phyloP scores from a whole-genome alignment of 1,140 invertebrate genomes.

The Scaptomyza graminum region DNA sequence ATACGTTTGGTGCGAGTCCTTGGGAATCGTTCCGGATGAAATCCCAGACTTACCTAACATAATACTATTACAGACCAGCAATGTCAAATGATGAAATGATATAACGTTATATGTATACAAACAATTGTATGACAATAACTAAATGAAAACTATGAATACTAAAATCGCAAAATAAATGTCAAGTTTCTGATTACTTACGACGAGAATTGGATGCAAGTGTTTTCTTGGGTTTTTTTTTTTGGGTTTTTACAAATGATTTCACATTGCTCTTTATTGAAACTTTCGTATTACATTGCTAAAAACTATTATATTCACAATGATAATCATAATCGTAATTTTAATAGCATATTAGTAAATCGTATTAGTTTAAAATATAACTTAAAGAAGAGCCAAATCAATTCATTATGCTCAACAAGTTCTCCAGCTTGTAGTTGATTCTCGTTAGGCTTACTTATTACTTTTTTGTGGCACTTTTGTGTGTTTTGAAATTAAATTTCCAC shows the following conservation, averaged over 20 bases:
- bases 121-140: constrained; percentile 57
- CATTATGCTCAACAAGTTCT: constrained; percentile 42
- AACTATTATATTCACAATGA: constrained; percentile 48
- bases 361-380: constrained; percentile 74
- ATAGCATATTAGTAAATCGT: constrained; percentile 41
- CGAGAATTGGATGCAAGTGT: constrained; percentile 54
- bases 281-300: constrained; percentile 63
- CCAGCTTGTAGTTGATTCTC: constrained; percentile 6
- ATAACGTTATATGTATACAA: constrained; percentile 37
- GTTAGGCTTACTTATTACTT: constrained; percentile 24
- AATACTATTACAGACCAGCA: constrained; percentile 26
- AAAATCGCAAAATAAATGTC: constrained; percentile 62
- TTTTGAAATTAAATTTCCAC: constrained; percentile 48
- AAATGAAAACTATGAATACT: constrained; percentile 27
- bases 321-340: constrained; percentile 63
- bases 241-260: constrained; percentile 40
- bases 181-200: constrained; percentile 77
- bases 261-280: constrained; percentile 65
- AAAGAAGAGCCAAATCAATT: constrained; percentile 72
- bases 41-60: constrained; percentile 55
- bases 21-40: constrained; percentile 25
- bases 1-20: constrained; percentile 48
- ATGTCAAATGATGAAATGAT: constrained; percentile 48
- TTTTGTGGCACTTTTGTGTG: constrained; percentile 59
- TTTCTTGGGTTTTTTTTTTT: constrained; percentile 2